These are phyloP conservation scores for Coracias cyanogaster DNA, from an alignment of 2,797 vertebrate genomes.

Conservation along the genomic window DNA sequence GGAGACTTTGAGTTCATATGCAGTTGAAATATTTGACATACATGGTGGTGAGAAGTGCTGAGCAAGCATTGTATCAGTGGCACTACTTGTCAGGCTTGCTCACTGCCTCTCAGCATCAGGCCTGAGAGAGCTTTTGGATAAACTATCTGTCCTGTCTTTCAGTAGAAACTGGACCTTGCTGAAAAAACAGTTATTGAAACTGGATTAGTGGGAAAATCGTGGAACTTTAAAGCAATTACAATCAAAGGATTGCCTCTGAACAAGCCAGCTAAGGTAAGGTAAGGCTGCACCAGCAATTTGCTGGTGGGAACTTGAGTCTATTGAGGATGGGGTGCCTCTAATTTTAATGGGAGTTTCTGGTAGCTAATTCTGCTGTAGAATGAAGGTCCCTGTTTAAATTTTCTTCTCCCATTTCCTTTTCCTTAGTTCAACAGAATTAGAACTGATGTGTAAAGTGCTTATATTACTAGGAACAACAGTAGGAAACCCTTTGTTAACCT, in stretches of 20 bases:
- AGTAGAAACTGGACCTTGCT: neutral
- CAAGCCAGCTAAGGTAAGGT: neutral
- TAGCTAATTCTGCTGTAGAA: neutral
- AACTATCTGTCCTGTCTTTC: neutral
- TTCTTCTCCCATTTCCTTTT: slow-evolving; percentile 51
- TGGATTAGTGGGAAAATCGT: neutral
- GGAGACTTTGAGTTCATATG: neutral
- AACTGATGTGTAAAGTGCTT: slow-evolving; percentile 46
- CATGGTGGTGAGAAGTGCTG: neutral
- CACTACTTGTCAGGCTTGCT: accelerated
- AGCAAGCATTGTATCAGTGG: neutral
- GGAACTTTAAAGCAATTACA: neutral
- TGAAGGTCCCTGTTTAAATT: neutral
- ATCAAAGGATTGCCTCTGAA: neutral
- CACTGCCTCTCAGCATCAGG: neutral
- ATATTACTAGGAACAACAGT: slow-evolving; percentile 55
- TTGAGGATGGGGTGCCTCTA: neutral
- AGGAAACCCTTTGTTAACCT: slow-evolving; percentile 60
- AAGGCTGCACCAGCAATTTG: neutral
- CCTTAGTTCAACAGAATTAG: slow-evolving; percentile 48
- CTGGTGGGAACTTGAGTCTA: neutral
- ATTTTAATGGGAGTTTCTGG: neutral
- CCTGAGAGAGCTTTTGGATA: neutral
- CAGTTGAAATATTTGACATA: neutral
- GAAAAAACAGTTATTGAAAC: neutral